phyloP scores from a whole-genome alignment of 2,113 vertebrate genomes.

The Geococcyx californianus region DNA sequence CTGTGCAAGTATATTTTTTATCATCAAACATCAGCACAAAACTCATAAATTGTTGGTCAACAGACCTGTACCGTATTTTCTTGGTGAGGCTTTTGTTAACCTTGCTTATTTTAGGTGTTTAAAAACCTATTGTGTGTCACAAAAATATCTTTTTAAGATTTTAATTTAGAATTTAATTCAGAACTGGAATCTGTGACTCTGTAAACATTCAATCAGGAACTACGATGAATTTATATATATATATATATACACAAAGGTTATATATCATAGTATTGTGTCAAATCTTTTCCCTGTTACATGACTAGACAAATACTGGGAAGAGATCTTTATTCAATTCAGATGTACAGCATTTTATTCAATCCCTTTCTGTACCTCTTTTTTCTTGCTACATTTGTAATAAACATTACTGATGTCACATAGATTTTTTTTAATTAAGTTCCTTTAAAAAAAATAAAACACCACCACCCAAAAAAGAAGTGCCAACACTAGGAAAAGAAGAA shows the following conservation, averaged over 20 bases:
- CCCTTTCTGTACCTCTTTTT: neutral
- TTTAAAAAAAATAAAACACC: neutral
- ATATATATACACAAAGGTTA: neutral
- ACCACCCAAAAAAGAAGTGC: neutral
- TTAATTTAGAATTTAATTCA: conserved; percentile 14
- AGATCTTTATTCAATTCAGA: neutral
- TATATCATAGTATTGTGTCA: neutral
- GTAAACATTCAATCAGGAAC: neutral
- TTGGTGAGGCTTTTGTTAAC: conserved; percentile 31
- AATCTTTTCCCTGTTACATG: neutral
- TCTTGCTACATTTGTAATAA: neutral
- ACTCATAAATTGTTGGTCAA: conserved; percentile 26
- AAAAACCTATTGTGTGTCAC: neutral
- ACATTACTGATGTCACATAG: neutral
- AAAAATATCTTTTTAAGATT: neutral
- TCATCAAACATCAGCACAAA: conserved; percentile 11
- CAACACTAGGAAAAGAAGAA: neutral
- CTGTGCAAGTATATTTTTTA: conserved; percentile 40
- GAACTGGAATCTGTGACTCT: neutral
- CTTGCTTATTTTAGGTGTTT: conserved; percentile 42
- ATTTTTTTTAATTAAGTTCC: neutral
- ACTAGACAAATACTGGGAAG: conserved; percentile 1
- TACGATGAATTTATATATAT: neutral
- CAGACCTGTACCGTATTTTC: conserved; percentile 7
- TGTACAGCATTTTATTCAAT: neutral